Conservation (phyloP, 2,113 vertebrate genomes). For the Rhinoderma darwinii region DNA sequence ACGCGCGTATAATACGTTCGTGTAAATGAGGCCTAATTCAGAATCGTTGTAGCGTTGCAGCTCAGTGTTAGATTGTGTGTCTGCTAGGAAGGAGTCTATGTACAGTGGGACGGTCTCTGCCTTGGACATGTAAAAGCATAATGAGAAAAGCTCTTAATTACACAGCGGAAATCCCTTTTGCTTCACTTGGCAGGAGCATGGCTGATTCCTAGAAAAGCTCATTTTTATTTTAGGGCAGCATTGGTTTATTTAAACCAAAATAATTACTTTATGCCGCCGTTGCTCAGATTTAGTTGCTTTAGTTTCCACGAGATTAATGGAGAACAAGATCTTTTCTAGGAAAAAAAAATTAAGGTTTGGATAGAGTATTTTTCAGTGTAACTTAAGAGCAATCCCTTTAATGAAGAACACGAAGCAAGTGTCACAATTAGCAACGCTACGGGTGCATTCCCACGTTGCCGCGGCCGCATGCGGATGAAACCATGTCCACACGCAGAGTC, state of each 20-base stretch:
- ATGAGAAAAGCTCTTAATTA: constrained; percentile 46
- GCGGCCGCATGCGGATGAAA: too few species aligned
- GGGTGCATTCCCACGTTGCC: too few species aligned
- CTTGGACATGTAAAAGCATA: background rate
- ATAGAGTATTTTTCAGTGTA: background rate
- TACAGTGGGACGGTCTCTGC: background rate
- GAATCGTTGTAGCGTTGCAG: background rate
- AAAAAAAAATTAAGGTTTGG: background rate
- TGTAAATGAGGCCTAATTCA: too few species aligned
- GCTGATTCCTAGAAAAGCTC: constrained; percentile 1
- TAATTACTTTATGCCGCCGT: background rate
- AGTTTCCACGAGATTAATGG: background rate
- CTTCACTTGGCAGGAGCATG: constrained; percentile 19
- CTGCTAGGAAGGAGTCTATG: background rate
- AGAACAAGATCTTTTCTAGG: background rate
- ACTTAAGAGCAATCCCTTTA: background rate
- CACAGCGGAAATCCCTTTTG: constrained; percentile 43
- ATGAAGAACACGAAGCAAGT: too few species aligned
- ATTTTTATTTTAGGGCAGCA: constrained; percentile 3
- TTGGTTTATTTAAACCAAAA: constrained; percentile 7
- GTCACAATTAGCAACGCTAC: too few species aligned
- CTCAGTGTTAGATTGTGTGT: background rate
- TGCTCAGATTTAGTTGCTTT: too few species aligned
- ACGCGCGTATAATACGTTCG: too few species aligned
- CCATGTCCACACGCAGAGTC: too few species aligned